Evolutionary conservation across 2,797 vertebrate genomes (phyloP), one percentile per base, ranked within the genome.

Genomic region (Parauchenoglanis punctatus): DNA sequence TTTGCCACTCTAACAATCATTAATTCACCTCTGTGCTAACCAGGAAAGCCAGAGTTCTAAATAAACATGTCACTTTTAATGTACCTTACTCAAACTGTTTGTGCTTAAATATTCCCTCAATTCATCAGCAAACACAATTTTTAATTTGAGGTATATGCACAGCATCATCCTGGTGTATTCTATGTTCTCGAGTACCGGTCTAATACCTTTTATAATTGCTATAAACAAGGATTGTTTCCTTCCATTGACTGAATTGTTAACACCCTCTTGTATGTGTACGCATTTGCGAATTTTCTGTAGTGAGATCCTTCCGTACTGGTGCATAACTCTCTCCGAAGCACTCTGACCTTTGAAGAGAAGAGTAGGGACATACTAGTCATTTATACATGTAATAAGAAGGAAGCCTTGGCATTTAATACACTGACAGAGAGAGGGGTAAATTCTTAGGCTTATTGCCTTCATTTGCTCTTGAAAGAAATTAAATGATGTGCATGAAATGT

Each of bases 371-470:
- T 23, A 54, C 23, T 78, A 72, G 72, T 80, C 81, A 59, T 78
- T 86, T 61, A 72, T 83, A 78, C 63, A 44, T 58, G 80, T 63
- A 86, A 83, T 83, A 78, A n/a, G 63, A 88, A 83, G 63, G 52
- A 78, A 70, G 28, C 52, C n/a, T 70, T 86, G 87, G 63, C 81
- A 88, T 86, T 86, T 86, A 84, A 86, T 54, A 61, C 15, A 83
- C 20, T 61, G 81, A 78, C n/a, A 31, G 4, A 72, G 40, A 40
- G 72, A 67, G 35, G 17, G 70, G 72, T 61, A 49, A 73, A 44
- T 65, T 67, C 35, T 15, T 70, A 67, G 7, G 7, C 72, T 72
- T 52, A 70, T 61, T n/a, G 23, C 28, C 52, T 75, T 81, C 18
- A 83, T 83, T 67, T 68, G 59, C 49, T 73, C 68, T 18, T 58